These are phyloP conservation scores for Epinotia bilunana DNA, from an alignment of 2,888 invertebrate species.

Conservation along the genomic window DNA sequence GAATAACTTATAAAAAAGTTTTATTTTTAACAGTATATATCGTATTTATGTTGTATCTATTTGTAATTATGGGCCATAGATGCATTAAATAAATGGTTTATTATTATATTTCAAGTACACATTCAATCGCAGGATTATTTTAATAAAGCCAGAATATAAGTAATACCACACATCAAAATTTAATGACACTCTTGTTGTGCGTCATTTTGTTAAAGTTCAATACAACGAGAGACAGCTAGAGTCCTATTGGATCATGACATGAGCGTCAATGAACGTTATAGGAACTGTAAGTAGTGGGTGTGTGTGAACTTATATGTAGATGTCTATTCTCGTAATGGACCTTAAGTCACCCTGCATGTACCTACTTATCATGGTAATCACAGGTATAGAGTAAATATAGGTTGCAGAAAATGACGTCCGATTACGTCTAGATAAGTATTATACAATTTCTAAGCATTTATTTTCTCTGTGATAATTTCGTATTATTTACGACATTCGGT, in stretches of 20 bases:
- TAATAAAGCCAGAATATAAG: background rate
- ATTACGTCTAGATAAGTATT: background rate
- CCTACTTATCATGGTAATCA: background rate
- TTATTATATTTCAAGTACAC: too few species aligned
- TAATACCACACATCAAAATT: background rate
- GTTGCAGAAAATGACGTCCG: background rate
- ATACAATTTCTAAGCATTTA: background rate
- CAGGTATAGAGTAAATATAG: background rate
- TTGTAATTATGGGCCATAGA: too few species aligned
- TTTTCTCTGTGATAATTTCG: background rate
- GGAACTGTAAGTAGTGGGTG: background rate
- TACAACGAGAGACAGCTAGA: background rate
- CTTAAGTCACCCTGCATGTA: constrained; percentile 14
- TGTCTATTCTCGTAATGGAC: background rate
- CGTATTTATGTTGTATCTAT: too few species aligned
- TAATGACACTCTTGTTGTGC: too few species aligned
- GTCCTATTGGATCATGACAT: background rate
- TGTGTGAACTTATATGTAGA: background rate
- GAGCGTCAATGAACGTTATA: background rate
- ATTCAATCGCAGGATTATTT: background rate
- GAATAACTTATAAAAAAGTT: too few species aligned
- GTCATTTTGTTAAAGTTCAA: background rate
- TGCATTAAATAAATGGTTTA: too few species aligned
- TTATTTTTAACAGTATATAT: too few species aligned
- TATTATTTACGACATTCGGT: background rate